These are phyloP conservation scores for Acanthosoma haemorrhoidale DNA, from an alignment of 2,888 invertebrate genomes.

Conservation along the genomic window DNA sequence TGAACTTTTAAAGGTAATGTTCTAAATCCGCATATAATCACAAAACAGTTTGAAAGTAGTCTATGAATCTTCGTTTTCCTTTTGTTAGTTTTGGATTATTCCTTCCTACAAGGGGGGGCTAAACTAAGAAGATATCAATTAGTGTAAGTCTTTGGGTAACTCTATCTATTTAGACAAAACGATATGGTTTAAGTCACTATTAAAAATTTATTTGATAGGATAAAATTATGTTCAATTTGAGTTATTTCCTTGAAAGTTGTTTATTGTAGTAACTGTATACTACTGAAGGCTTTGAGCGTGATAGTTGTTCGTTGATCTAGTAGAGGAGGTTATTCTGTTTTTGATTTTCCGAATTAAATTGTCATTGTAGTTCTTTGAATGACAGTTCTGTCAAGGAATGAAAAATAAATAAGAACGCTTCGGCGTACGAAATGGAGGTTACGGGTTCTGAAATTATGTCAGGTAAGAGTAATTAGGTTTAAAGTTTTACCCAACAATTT, in stretches of 20 bases:
- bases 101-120: no score
- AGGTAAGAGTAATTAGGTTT: slow-evolving; percentile 1
- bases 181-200: no score
- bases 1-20: no score
- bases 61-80: no score
- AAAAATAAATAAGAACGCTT: slow-evolving; percentile 20
- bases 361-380: background rate
- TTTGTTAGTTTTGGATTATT: no score
- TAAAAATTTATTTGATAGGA: no score
- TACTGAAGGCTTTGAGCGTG: slow-evolving; percentile 17
- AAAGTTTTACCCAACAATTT: no score
- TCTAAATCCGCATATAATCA: no score
- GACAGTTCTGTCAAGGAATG: slow-evolving; percentile 5
- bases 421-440: slow-evolving; percentile 21
- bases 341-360: slow-evolving; percentile 17
- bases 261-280: background rate
- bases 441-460: slow-evolving; percentile 2
- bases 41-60: no score
- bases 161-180: no score
- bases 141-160: no score
- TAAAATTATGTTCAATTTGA: background rate
- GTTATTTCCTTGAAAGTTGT: background rate
- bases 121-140: no score
- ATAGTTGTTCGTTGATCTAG: slow-evolving; percentile 6
- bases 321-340: slow-evolving; percentile 27